phyloP scores from a whole-genome alignment of 1,140 invertebrate genomes.

The Zaprionus ornatus region DNA sequence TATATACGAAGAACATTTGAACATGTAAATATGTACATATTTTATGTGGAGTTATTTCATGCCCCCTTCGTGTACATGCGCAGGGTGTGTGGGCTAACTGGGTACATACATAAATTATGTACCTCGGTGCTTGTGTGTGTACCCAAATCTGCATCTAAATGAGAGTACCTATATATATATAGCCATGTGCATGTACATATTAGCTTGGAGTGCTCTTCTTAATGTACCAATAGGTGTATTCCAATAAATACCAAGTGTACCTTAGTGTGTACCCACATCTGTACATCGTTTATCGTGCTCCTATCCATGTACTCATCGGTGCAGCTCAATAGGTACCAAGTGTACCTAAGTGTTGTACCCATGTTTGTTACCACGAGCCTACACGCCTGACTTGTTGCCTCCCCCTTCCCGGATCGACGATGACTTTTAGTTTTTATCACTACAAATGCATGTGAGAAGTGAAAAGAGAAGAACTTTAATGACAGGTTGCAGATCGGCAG shows the following conservation, averaged over 20 bases:
- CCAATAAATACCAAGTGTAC: background rate
- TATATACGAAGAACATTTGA: background rate
- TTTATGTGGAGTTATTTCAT: background rate
- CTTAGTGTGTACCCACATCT: background rate
- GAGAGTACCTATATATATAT: no score
- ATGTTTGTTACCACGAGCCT: background rate
- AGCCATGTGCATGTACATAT: no score
- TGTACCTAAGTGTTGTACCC: background rate
- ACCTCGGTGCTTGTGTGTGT: background rate
- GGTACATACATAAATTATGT: no score
- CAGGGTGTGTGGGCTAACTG: no score
- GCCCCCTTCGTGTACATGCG: background rate
- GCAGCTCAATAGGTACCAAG: background rate
- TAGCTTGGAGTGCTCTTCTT: background rate
- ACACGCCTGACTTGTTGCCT: slow-evolving; percentile 20
- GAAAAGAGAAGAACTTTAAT: slow-evolving; percentile 21
- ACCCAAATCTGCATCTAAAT: background rate
- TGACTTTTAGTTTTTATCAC: slow-evolving; percentile 25
- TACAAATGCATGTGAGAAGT: background rate
- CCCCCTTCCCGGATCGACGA: background rate
- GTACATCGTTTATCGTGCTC: background rate
- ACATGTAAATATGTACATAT: background rate
- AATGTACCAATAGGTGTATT: background rate
- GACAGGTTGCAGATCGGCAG: background rate
- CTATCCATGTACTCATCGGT: background rate